phyloP scores from a whole-genome alignment of 2,797 vertebrate species.

The Euphonia xanthogaster region DNA sequence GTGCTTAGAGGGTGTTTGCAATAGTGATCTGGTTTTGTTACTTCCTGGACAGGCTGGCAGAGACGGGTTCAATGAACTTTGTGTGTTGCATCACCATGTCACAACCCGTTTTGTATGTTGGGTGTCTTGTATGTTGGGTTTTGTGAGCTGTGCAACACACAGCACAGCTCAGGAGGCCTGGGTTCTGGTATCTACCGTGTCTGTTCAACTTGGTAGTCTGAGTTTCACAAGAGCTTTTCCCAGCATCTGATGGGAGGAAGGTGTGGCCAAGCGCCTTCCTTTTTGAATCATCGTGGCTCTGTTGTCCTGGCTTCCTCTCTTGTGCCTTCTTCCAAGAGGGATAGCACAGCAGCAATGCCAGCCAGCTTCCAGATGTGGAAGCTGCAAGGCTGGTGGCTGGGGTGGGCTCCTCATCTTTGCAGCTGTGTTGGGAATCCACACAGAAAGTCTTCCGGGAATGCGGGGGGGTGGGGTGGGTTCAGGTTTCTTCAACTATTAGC shows the following conservation, averaged over 20 bases:
- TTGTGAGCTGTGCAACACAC: background rate
- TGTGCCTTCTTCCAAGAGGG: background rate
- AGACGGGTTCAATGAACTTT: background rate
- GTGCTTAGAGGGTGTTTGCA: background rate
- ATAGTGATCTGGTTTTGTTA: background rate
- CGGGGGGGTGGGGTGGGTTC: background rate
- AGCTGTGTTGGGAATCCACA: background rate
- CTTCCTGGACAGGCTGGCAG: background rate
- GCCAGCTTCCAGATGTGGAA: background rate
- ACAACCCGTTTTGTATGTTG: fast-evolving
- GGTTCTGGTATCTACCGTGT: background rate
- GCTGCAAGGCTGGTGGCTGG: background rate
- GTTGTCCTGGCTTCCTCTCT: background rate
- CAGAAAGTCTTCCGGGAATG: background rate
- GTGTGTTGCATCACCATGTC: background rate
- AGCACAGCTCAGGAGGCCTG: background rate
- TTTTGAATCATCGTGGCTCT: background rate
- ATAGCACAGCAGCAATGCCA: background rate
- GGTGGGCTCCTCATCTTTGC: background rate
- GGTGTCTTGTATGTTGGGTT: background rate
- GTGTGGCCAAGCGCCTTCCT: background rate
- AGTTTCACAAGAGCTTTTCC: background rate
- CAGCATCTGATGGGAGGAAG: background rate
- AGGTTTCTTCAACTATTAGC: conserved; percentile 36
- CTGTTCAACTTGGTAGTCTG: no score